Evolutionary conservation across 2,888 invertebrate species (phyloP).

Genomic region (Chrysodeixis includens): DNA sequence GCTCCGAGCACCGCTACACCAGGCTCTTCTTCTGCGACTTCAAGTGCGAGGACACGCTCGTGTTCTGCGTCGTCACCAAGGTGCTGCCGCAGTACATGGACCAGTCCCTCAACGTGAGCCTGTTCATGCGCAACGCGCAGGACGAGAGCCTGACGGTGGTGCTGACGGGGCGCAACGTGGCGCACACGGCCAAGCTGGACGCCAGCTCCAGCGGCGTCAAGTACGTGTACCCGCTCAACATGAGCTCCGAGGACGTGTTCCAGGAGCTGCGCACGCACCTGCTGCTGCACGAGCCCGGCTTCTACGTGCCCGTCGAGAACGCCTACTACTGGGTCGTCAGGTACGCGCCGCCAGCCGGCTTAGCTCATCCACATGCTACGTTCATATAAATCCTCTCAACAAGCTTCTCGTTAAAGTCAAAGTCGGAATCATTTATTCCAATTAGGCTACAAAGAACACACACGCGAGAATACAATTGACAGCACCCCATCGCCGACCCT

Average conservation of each 20-base stretch:
- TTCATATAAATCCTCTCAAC: too few species aligned
- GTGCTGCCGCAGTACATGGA: slow-evolving; percentile 49
- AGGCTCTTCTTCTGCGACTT: slow-evolving; percentile 82
- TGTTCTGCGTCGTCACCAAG: slow-evolving; percentile 82
- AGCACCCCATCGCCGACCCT: too few species aligned
- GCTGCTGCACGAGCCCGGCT: slow-evolving; percentile 73
- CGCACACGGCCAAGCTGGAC: slow-evolving; percentile 14
- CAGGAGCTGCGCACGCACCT: slow-evolving; percentile 71
- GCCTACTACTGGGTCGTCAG: slow-evolving; percentile 78
- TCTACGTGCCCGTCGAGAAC: slow-evolving; percentile 81
- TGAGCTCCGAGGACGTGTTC: slow-evolving; percentile 46
- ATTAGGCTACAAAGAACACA: too few species aligned
- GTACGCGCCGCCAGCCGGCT: too few species aligned
- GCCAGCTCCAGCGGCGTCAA: slow-evolving; percentile 24
- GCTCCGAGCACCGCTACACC: slow-evolving; percentile 60
- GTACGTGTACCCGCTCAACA: slow-evolving; percentile 58
- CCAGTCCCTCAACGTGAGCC: slow-evolving; percentile 72
- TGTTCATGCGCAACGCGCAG: slow-evolving; percentile 58
- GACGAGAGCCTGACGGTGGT: slow-evolving; percentile 52
- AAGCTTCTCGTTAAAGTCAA: too few species aligned
- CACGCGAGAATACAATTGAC: too few species aligned
- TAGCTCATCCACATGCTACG: too few species aligned
- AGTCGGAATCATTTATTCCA: too few species aligned
- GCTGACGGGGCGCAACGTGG: slow-evolving; percentile 65
- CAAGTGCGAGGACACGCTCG: slow-evolving; percentile 60